Conservation (phyloP, 2,797 vertebrate genomes). For the Pristis pectinata region DNA sequence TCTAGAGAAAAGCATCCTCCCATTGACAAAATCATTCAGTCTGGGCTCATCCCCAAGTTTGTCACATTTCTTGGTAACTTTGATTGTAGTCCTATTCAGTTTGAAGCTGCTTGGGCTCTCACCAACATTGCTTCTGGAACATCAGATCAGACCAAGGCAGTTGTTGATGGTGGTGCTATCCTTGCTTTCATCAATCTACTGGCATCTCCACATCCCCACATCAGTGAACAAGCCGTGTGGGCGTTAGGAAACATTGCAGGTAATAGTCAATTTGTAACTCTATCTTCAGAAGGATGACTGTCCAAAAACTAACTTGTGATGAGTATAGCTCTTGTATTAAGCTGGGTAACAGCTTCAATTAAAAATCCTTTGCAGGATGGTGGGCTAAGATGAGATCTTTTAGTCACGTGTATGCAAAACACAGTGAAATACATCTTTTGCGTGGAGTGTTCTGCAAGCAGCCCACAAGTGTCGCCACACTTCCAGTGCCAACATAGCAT, state of each 20-base stretch:
- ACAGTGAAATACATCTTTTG: no score
- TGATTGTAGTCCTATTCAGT: slow-evolving; percentile 82
- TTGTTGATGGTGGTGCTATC: slow-evolving; percentile 83
- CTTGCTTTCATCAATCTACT: slow-evolving; percentile 82
- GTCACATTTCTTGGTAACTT: slow-evolving; percentile 72
- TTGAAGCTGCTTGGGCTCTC: slow-evolving; percentile 93
- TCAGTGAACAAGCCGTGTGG: slow-evolving; percentile 96
- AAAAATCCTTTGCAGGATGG: no score
- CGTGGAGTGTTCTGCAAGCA: no score
- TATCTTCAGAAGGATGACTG: not conserved
- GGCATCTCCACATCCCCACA: slow-evolving; percentile 79
- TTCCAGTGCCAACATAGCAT: no score
- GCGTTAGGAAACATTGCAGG: slow-evolving; percentile 95
- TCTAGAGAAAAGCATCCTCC: slow-evolving; percentile 92
- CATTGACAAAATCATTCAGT: slow-evolving; percentile 81
- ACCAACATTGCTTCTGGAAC: slow-evolving; percentile 96
- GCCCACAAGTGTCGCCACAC: no score
- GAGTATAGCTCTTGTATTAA: not conserved
- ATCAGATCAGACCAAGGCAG: slow-evolving; percentile 83
- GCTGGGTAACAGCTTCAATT: no score
- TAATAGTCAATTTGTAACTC: slow-evolving; percentile 46
- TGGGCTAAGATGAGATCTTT: no score
- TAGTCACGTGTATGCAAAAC: no score
- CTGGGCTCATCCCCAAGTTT: slow-evolving; percentile 83
- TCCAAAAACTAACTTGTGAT: not conserved